Base-by-base conservation (phyloP, 2,797 vertebrate genomes). In the Serranus cabrilla region DNA sequence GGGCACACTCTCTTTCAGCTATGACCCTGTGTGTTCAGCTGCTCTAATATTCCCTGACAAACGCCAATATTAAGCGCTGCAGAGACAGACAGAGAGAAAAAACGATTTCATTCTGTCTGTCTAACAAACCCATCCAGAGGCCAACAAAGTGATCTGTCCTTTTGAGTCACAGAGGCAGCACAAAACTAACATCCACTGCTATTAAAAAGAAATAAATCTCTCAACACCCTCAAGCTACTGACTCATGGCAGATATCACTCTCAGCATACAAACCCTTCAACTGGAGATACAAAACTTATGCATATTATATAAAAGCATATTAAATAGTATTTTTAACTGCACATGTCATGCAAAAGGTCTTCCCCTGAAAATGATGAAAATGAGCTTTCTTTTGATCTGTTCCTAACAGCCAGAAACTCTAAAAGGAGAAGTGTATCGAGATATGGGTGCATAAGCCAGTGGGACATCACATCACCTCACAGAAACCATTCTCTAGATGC, bases 41-140 rank as follows among this genome's bases (percentile, higher is more conserved):
- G 13, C 75, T 81, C 60, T 81, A 74, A 86, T 83, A 71, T 74
- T 84, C 66, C 69, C 43, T 71, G 84, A 87, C 69, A 87, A 86
- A 89, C 8, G 40, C 37, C 69, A 71, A 75, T 79, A 79, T 68
- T 68, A 76, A 83, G 68, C 18, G 47, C 51, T 55, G 76, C 37
- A 50, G 55, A 80, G 74, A 79, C 25, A 71, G 68, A 63, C 25
- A 31, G 62, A 76, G 66, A 43, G 16, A 71, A 73, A 71, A 73
- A 40, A 17, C 1, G 5, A 42, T 67, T 82, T 65, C 73, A 31
- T 74, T 71, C 49, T 65, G 18, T 25, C 66, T 47, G 56, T 71
- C 57, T 58, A 25, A 70, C 57, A 71, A 71, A 76, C 8, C 52
- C 54, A 47, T 76, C 56, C 72, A 74, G 62, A 71, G 60, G 47